These are phyloP conservation scores for Caenorhabditis tropicalis DNA, from an alignment of 1,140 invertebrate genomes.

Conservation along the genomic window DNA sequence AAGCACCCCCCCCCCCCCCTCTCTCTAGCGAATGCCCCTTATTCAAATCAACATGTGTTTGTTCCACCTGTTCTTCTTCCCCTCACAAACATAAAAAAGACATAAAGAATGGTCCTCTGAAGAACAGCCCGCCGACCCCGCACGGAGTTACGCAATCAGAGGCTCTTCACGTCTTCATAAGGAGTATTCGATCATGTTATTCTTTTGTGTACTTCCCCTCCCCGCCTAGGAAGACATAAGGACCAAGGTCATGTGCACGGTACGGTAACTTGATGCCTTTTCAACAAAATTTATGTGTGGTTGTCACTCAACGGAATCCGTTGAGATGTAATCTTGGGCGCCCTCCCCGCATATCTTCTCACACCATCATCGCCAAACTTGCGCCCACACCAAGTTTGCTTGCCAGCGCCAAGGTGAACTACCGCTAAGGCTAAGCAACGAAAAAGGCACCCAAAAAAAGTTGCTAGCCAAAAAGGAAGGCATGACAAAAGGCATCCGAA, in stretches of 20 bases:
- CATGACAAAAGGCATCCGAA: no score
- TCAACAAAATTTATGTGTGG: conserved; percentile 20
- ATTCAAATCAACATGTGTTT: background rate
- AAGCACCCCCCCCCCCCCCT: background rate
- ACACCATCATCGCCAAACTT: background rate
- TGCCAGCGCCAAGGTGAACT: background rate
- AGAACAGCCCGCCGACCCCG: background rate
- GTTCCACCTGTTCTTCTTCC: background rate
- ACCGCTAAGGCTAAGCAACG: background rate
- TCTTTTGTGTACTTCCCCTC: no score
- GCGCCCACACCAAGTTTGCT: background rate
- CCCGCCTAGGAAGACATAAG: background rate
- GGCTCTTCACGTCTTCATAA: no score
- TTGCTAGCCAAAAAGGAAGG: background rate
- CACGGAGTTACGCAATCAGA: no score
- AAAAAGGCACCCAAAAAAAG: background rate
- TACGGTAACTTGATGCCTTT: conserved; percentile 21
- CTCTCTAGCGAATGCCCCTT: background rate
- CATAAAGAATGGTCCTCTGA: background rate
- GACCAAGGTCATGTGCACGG: conserved; percentile 33
- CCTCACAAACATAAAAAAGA: background rate
- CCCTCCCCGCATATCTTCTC: background rate
- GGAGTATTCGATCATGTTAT: background rate
- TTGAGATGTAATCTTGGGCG: conserved; percentile 15
- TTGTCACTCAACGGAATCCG: background rate